Percentiles rank a stretch among this genome's conserved stretches.
These are phyloP conservation scores for Stigmatopora argus DNA, from an alignment of 2,113 vertebrate species.

Conservation along the genomic window DNA sequence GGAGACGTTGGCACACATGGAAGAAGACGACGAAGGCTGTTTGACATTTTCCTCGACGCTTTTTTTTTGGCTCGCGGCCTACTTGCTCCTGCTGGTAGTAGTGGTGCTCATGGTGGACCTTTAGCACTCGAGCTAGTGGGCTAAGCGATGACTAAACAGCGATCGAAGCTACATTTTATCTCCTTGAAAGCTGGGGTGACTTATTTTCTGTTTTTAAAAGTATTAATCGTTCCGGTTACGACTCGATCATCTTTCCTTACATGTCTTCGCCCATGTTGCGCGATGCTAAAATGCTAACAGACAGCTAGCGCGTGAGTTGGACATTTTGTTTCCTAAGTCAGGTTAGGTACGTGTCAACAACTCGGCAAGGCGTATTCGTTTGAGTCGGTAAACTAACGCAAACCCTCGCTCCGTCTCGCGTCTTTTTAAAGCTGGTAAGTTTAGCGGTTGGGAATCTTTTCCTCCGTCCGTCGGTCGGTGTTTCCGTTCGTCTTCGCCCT, in stretches of 20 bases:
- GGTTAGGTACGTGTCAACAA: constrained; percentile 15
- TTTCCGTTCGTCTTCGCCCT: constrained; percentile 71
- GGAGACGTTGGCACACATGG: constrained; percentile 79
- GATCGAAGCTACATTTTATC: constrained; percentile 73
- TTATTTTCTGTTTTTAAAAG: background rate
- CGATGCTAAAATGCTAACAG: constrained; percentile 3
- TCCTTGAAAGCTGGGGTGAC: constrained; percentile 13
- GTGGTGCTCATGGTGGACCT: constrained; percentile 67
- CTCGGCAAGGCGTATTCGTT: background rate
- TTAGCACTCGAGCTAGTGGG: constrained; percentile 70
- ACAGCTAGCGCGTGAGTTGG: constrained; percentile 36
- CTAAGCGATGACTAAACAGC: constrained; percentile 68
- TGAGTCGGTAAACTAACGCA: background rate
- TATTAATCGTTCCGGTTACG: background rate
- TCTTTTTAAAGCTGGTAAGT: constrained; percentile 48
- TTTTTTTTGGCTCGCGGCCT: constrained; percentile 52
- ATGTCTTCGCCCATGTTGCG: constrained; percentile 13
- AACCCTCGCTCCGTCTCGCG: constrained; percentile 1
- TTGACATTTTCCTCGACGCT: constrained; percentile 73
- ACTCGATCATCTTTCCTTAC: constrained; percentile 8
- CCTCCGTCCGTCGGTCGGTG: constrained; percentile 64
- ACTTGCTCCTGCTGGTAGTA: constrained; percentile 51
- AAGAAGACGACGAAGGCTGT: constrained; percentile 67
- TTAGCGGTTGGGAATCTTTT: constrained; percentile 59
- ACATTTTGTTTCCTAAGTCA: constrained; percentile 45